Conservation (phyloP, 2,888 invertebrate species). For the Scaptomyza reducta region DNA sequence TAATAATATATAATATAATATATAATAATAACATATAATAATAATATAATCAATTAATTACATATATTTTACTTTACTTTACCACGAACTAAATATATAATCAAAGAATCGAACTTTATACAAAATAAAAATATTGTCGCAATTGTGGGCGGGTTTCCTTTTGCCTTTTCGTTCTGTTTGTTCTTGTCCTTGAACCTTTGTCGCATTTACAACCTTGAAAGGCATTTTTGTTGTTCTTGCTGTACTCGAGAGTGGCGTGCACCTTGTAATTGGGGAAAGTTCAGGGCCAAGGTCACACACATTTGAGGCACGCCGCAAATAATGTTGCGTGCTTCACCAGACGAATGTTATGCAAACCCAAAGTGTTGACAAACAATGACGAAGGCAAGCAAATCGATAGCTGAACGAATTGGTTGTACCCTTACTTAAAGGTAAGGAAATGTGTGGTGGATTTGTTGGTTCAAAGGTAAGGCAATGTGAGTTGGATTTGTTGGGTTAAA, state of each 20-base stretch:
- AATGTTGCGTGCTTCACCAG: constrained; percentile 49
- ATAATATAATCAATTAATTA: no score
- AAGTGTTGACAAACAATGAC: constrained; percentile 20
- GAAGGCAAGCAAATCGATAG: not conserved
- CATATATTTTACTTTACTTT: no score
- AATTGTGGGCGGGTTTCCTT: not conserved
- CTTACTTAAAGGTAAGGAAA: no score
- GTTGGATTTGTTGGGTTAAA: no score
- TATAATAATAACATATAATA: no score
- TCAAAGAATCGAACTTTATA: not conserved
- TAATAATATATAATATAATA: no score
- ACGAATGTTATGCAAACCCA: constrained; percentile 21
- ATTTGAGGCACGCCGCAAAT: constrained; percentile 9
- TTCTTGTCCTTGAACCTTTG: constrained; percentile 43
- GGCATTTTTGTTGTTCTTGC: not conserved
- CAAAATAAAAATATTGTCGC: not conserved
- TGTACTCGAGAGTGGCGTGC: constrained; percentile 24
- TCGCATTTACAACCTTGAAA: constrained; percentile 26
- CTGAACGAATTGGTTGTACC: not conserved
- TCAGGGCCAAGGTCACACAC: constrained; percentile 49
- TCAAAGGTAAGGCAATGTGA: no score
- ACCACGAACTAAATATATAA: no score
- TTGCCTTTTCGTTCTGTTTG: not conserved
- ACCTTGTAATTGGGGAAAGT: constrained; percentile 49
- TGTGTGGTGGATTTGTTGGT: no score